Evolutionary conservation across 2,797 vertebrate genomes (phyloP).

Genomic region (Micropoecilia bifurca): DNA sequence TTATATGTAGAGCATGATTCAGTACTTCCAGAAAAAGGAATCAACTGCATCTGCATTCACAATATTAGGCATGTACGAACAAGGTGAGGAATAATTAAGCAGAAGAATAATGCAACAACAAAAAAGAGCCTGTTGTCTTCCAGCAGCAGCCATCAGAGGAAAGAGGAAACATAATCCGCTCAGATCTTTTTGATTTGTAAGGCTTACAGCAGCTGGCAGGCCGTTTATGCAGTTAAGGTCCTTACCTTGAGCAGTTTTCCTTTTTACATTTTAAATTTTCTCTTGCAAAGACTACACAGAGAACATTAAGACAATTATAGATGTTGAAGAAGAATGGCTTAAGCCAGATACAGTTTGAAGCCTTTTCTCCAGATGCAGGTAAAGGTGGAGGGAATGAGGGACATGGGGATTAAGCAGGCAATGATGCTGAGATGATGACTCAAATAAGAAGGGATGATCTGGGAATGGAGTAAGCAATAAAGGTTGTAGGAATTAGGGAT

Average conservation of each 20-base stretch:
- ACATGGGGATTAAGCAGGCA: background rate
- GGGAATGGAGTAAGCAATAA: background rate
- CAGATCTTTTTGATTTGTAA: slow-evolving; percentile 6
- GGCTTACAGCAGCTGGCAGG: background rate
- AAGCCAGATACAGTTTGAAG: background rate
- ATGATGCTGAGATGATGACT: background rate
- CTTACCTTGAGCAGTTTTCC: background rate
- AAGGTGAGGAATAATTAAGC: background rate
- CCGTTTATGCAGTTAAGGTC: background rate
- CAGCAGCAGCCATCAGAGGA: slow-evolving; percentile 6
- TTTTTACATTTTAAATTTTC: background rate
- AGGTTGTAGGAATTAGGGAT: background rate
- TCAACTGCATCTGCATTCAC: background rate
- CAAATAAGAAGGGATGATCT: background rate
- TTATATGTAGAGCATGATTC: slow-evolving; percentile 22
- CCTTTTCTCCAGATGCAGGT: background rate
- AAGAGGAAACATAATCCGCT: background rate
- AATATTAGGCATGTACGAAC: slow-evolving; percentile 26
- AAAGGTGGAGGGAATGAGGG: background rate
- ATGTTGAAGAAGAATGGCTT: background rate
- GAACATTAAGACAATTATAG: background rate
- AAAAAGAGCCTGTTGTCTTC: background rate
- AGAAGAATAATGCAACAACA: background rate
- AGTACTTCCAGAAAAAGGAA: slow-evolving; percentile 11
- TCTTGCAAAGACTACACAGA: background rate